Evolutionary conservation across 2,888 invertebrate species (phyloP), one percentile per base, ranked within the genome.

Genomic region (Eurois occulta): DNA sequence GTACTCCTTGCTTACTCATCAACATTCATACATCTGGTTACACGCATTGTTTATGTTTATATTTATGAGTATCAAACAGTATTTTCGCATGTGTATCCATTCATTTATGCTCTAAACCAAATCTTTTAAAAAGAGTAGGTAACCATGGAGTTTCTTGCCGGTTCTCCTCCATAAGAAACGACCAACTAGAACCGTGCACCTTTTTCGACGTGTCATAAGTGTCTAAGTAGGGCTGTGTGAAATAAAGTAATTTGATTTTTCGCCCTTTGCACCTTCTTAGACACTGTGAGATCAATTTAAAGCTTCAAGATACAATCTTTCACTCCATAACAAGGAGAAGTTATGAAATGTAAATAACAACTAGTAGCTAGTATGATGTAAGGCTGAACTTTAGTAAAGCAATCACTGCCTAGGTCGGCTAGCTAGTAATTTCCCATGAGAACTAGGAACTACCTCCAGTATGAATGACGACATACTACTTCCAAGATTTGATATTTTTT

Each of bases 381-480:
- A 62, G 75, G 41, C 32, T 76, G 72, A 83, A 85, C 80, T 86
- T 71, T n/a, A 70, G 67, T 78, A 73, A 87, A 81, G 81, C 88
- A 81, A 87, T 85, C 85, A 80, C 78, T 71, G 73, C 65, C 43
- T 68, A 78, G 70, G 65, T 62, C 55, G 73, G 71, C 65, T 74
- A 43, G 64, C 76, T 72, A 62, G 85, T 88, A 80, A 87, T 87
- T 87, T 87, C 87, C 87, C 87, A 65, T 0, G 87, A 80, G 87
- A 18, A 43, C 48, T 35, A 38, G 11, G 2, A 73, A 80, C 77
- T 75, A 75, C 60, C 66, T 71, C 28, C 43, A 58, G 32, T 66
- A 74, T 86, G 72, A 81, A 84, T 87, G 81, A 78, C 77, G 75
- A 71, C 78, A 77, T 72, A 55, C 62, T 43, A 46, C 48, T 81